Evolutionary conservation across 1,140 invertebrate genomes (phyloP).

Genomic region (Drosophila melanica): DNA sequence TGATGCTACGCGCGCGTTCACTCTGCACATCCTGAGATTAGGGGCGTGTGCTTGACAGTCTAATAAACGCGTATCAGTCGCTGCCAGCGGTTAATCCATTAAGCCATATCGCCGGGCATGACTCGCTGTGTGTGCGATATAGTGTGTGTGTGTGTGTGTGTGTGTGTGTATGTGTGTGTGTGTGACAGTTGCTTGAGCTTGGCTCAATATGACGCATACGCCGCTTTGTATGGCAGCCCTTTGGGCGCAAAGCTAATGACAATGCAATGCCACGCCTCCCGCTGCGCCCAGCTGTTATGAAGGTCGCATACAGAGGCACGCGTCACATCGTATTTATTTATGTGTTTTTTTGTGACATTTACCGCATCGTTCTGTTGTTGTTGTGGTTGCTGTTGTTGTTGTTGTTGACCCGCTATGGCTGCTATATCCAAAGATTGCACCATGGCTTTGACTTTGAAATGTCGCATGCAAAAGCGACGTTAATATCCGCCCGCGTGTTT

Average conservation of each 20-base stretch:
- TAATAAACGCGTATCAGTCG: slow-evolving; percentile 80
- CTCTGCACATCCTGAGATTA: slow-evolving; percentile 50
- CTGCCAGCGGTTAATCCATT: slow-evolving; percentile 77
- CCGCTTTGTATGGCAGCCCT: slow-evolving; percentile 42
- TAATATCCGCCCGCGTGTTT: background rate
- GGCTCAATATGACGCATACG: slow-evolving; percentile 70
- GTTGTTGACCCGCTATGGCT: slow-evolving; percentile 67
- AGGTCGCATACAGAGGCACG: slow-evolving; percentile 19
- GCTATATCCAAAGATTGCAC: slow-evolving; percentile 82
- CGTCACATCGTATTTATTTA: slow-evolving; percentile 21
- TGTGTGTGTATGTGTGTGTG: slow-evolving; percentile 9
- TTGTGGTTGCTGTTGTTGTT: slow-evolving; percentile 7
- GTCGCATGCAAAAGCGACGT: slow-evolving; percentile 66
- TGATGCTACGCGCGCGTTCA: slow-evolving; percentile 35
- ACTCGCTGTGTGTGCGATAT: background rate
- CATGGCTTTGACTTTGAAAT: slow-evolving; percentile 80
- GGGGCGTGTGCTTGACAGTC: slow-evolving; percentile 75
- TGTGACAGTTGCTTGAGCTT: slow-evolving; percentile 32
- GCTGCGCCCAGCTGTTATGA: slow-evolving; percentile 41
- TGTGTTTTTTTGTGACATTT: slow-evolving; percentile 46
- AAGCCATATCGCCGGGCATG: slow-evolving; percentile 56
- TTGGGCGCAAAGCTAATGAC: slow-evolving; percentile 62
- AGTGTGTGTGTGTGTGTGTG: slow-evolving; percentile 10
- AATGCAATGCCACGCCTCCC: slow-evolving; percentile 74
- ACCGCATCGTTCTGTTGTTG: slow-evolving; percentile 73